These are phyloP conservation scores for Cheiracanthium punctorium DNA, from an alignment of 2,888 invertebrate genomes.

Conservation along the genomic window DNA sequence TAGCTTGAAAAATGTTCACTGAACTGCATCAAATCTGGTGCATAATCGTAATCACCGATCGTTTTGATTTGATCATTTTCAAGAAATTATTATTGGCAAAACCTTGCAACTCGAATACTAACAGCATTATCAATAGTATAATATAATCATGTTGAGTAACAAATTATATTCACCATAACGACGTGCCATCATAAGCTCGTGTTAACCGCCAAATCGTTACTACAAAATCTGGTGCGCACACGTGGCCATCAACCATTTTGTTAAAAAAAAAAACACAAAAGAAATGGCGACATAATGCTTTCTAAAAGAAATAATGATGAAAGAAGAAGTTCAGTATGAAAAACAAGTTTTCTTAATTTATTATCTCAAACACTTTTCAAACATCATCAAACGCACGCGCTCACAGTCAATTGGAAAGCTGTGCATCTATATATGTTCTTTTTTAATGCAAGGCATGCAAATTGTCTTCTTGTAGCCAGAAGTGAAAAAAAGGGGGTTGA, in stretches of 20 bases:
- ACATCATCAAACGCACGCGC: constrained; percentile 20
- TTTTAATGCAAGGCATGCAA: constrained; percentile 26
- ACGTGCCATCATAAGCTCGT: no score
- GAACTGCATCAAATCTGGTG: no score
- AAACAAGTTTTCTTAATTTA: constrained; percentile 28
- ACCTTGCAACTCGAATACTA: no score
- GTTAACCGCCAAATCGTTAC: not conserved
- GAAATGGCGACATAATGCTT: not conserved
- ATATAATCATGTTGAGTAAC: no score
- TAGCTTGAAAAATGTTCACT: no score
- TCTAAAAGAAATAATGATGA: not conserved
- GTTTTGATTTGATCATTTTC: no score
- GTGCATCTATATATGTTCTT: not conserved
- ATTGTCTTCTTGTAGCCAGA: not conserved
- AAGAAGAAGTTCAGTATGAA: not conserved
- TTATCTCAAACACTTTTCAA: constrained; percentile 28
- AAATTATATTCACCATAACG: no score
- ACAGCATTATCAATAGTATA: no score
- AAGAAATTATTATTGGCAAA: no score
- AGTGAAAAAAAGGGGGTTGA: constrained; percentile 21
- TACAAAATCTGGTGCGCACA: not conserved
- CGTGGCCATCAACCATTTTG: not conserved
- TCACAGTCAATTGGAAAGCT: not conserved
- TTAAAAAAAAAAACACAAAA: not conserved
- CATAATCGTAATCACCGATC: no score